Conservation (phyloP, 1,140 invertebrate species). For the Helicoverpa armigera region DNA sequence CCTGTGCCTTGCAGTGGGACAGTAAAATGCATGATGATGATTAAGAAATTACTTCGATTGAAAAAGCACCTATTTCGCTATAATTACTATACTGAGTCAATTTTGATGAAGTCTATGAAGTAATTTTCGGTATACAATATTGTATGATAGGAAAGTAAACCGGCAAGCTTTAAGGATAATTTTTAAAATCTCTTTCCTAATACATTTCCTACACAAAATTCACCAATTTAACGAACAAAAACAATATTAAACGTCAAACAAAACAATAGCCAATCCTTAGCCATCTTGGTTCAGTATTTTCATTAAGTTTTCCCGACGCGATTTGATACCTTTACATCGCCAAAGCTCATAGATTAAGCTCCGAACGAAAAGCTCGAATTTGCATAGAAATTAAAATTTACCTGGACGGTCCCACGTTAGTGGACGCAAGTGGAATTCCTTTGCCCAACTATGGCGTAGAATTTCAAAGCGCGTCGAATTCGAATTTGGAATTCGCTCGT, state of each 20-base stretch:
- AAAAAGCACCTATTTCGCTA: no score
- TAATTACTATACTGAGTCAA: no score
- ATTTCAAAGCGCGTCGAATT: slow-evolving; percentile 58
- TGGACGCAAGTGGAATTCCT: slow-evolving; percentile 71
- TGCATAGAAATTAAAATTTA: slow-evolving; percentile 86
- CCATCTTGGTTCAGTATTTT: slow-evolving; percentile 62
- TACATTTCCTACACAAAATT: not conserved
- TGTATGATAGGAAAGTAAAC: no score
- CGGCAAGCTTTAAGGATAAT: no score
- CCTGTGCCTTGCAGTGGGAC: no score
- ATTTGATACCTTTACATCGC: slow-evolving; percentile 67
- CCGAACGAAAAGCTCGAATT: slow-evolving; percentile 75
- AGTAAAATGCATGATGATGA: no score
- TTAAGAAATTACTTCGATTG: no score
- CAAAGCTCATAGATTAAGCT: slow-evolving; percentile 76
- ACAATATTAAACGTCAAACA: slow-evolving; percentile 40
- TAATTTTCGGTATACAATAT: no score
- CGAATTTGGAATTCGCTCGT: slow-evolving; percentile 58
- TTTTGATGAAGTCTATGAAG: no score
- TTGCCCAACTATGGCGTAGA: slow-evolving; percentile 59
- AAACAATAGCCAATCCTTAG: slow-evolving; percentile 48
- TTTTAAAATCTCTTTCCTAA: not conserved
- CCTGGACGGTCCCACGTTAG: slow-evolving; percentile 71
- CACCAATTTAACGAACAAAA: no score
- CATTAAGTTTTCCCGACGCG: slow-evolving; percentile 75